Evolutionary conservation across 2,797 vertebrate species (phyloP).

Genomic region (Decapterus maruadsi): DNA sequence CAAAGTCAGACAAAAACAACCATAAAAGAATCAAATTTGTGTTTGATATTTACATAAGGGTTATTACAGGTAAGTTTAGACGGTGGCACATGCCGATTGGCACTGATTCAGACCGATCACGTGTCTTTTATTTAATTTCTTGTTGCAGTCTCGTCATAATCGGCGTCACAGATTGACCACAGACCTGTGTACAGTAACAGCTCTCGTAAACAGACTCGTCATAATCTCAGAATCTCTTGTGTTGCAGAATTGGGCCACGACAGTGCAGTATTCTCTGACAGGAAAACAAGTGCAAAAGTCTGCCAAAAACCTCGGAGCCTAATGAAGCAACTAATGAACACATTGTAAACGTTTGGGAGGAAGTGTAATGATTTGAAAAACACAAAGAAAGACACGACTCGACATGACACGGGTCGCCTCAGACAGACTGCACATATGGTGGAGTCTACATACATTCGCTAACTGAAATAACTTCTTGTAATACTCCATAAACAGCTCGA

Average conservation of each 20-base stretch:
- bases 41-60: slow-evolving; percentile 6
- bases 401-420: neutral
- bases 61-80: neutral
- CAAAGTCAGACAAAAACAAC: neutral
- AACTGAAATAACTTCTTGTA: neutral
- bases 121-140: too few relatives aligned
- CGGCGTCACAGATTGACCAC: too few relatives aligned
- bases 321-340: slow-evolving; percentile 42
- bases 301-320: neutral
- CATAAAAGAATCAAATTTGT: neutral
- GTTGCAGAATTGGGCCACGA: slow-evolving; percentile 19
- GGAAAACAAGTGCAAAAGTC: slow-evolving; percentile 15
- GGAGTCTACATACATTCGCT: too few relatives aligned
- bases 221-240: slow-evolving; percentile 19
- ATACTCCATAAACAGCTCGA: neutral
- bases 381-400: neutral
- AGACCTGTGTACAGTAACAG: too few relatives aligned
- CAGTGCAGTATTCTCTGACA: slow-evolving; percentile 14
- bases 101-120: too few relatives aligned
- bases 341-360: neutral
- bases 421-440: too few relatives aligned
- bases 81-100: too few relatives aligned
- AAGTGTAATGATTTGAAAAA: neutral
- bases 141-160: too few relatives aligned
- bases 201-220: neutral